A percentile compares a stretch with the other conserved stretches of the same genome.
phyloP scores from a whole-genome alignment of 2,888 invertebrate genomes.

The Oligia fasciuncula region DNA sequence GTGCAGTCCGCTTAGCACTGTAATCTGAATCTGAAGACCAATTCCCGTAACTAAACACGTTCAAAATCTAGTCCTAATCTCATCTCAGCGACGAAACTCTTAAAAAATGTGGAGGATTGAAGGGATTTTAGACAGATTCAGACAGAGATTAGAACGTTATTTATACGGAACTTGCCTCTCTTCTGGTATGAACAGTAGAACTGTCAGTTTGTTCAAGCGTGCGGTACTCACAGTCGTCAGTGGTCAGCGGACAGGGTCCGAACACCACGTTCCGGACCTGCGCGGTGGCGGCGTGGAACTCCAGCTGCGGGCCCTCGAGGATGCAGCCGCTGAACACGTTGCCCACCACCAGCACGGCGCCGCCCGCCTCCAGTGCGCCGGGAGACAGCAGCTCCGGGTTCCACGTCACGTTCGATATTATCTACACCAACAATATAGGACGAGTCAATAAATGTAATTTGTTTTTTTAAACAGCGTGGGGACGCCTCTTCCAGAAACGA shows the following conservation, averaged over 20 bases:
- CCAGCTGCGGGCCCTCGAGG: slow-evolving; percentile 95
- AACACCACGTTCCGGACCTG: slow-evolving; percentile 93
- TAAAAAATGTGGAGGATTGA: neutral
- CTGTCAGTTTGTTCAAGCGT: neutral
- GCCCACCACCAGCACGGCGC: slow-evolving; percentile 94
- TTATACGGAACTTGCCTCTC: neutral
- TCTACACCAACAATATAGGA: slow-evolving; percentile 76
- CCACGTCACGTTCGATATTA: slow-evolving; percentile 94
- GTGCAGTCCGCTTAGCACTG: neutral
- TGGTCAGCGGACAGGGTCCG: slow-evolving; percentile 93
- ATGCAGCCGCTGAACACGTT: slow-evolving; percentile 95
- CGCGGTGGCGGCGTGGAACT: slow-evolving; percentile 92
- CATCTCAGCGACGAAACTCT: neutral
- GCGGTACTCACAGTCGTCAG: slow-evolving; percentile 91
- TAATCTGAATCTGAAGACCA: neutral
- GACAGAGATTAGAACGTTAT: neutral
- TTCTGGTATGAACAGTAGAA: neutral
- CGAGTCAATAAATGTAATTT: neutral
- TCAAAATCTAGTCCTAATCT: neutral
- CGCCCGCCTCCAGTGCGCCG: slow-evolving; percentile 92
- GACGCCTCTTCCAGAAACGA: neutral
- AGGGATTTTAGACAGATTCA: neutral
- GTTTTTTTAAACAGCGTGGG: neutral
- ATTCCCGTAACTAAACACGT: neutral
- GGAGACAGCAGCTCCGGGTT: slow-evolving; percentile 93